Conservation (phyloP, 2,888 invertebrate genomes). For the Phoenoteleia sp. region DNA sequence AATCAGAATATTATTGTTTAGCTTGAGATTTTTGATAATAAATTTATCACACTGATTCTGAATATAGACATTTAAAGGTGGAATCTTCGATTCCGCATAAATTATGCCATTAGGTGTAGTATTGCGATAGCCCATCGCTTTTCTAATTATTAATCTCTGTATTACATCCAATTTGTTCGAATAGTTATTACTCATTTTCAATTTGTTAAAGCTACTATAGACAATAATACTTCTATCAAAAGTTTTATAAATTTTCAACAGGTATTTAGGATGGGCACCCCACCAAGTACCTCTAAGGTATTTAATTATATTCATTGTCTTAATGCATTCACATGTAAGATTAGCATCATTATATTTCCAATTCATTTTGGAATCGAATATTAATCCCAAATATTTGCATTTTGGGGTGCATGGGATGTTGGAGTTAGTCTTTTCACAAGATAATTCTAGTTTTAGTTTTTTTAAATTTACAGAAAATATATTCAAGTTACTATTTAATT, state of each 20-base stretch:
- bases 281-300: background rate
- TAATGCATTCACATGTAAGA: background rate
- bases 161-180: background rate
- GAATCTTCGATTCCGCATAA: background rate
- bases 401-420: too few species aligned
- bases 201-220: background rate
- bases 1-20: too few species aligned
- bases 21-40: too few species aligned
- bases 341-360: background rate
- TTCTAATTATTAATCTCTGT: background rate
- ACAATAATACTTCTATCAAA: background rate
- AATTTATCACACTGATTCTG: background rate
- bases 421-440: background rate
- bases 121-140: background rate
- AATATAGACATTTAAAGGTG: background rate
- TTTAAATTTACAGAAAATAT: background rate
- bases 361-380: background rate
- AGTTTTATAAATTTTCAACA: conserved; percentile 2
- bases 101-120: background rate
- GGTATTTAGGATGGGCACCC: conserved; percentile 7
- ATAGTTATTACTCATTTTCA: too few species aligned
- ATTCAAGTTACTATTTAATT: background rate
- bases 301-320: conserved; percentile 3
- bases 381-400: background rate
- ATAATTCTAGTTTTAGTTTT: background rate